These are phyloP conservation scores for Loxodonta africana DNA, from an alignment of 2,113 vertebrate genomes.

Conservation along the genomic window DNA sequence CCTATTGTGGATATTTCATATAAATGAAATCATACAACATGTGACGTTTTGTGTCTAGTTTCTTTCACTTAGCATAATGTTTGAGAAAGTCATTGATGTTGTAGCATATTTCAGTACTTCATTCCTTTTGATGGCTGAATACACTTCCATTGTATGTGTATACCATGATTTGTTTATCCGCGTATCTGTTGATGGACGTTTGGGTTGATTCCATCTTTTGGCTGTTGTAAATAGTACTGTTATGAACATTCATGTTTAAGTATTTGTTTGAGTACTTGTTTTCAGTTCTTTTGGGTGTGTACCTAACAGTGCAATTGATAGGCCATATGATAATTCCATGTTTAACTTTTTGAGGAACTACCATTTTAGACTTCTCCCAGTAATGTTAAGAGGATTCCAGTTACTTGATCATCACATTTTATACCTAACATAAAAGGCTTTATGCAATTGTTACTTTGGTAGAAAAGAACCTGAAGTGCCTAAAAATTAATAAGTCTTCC, in stretches of 20 bases:
- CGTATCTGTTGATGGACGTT: constrained; percentile 2
- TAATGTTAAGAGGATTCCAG: not conserved
- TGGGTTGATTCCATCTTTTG: constrained; percentile 28
- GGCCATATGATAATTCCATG: not conserved
- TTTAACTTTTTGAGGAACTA: not conserved
- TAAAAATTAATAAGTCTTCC: constrained; percentile 36
- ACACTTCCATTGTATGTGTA: not conserved
- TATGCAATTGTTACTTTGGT: not conserved
- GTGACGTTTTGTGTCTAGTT: not conserved
- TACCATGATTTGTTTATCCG: not conserved
- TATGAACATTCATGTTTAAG: not conserved
- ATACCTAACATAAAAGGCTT: not conserved
- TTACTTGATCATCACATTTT: constrained; percentile 56
- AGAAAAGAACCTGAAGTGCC: constrained; percentile 20
- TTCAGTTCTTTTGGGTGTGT: not conserved
- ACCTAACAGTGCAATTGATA: not conserved
- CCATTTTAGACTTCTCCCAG: constrained; percentile 21
- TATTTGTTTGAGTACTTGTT: constrained; percentile 19
- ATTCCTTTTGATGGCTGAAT: constrained; percentile 28
- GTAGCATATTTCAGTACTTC: not conserved
- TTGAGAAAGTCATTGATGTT: not conserved
- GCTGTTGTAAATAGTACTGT: not conserved
- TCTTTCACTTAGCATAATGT: not conserved
- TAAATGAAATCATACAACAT: not conserved
- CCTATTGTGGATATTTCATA: not conserved